These are phyloP conservation scores for Erebia aethiops DNA, from an alignment of 2,888 invertebrate species.

Conservation along the genomic window DNA sequence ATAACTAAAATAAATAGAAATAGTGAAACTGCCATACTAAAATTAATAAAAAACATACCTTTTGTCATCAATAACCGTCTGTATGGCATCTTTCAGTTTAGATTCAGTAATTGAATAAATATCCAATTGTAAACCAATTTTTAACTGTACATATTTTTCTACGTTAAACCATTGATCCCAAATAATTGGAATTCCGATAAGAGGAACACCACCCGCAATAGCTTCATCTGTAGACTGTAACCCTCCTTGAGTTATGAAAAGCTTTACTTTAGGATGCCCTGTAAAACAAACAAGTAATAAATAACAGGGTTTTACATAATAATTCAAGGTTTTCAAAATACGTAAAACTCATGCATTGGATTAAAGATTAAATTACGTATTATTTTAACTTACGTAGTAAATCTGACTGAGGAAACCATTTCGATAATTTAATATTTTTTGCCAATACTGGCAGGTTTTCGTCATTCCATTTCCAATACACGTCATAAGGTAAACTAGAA, in stretches of 20 bases:
- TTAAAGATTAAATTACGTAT: not conserved
- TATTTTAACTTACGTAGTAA: conserved; percentile 51
- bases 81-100: conserved; percentile 46
- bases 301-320: too few relatives aligned
- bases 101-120: conserved; percentile 48
- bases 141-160: conserved; percentile 49
- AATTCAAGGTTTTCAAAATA: too few relatives aligned
- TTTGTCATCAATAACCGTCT: conserved; percentile 42
- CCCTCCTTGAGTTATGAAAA: conserved; percentile 68
- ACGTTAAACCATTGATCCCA: conserved; percentile 66
- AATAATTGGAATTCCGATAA: conserved; percentile 64
- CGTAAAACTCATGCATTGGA: too few relatives aligned
- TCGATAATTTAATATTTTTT: conserved; percentile 55
- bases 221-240: conserved; percentile 69
- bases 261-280: conserved; percentile 69
- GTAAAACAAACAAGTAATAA: conserved; percentile 3
- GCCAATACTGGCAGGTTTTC: conserved; percentile 52
- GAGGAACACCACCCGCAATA: conserved; percentile 59
- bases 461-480: conserved; percentile 63
- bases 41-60: conserved; percentile 40
- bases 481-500: conserved; percentile 55
- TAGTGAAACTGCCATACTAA: too few relatives aligned
- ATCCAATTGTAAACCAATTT: conserved; percentile 54
- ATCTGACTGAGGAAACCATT: conserved; percentile 63
- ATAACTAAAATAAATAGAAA: too few relatives aligned